Base-by-base conservation (phyloP, 1,140 invertebrate genomes). In the Drosophila setifemur region DNA sequence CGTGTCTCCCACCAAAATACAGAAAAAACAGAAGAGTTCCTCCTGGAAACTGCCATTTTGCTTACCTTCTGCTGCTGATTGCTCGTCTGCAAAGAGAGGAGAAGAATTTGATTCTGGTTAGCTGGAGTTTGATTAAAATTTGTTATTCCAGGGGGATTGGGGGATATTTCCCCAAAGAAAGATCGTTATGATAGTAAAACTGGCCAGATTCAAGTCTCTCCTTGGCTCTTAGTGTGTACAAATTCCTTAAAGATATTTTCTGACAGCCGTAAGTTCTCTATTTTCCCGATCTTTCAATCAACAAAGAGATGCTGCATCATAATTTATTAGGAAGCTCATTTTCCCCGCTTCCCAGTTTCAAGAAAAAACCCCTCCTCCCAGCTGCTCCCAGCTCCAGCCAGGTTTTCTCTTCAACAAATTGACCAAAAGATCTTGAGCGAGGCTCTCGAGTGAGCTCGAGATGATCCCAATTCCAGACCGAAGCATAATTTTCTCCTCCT, bases 111-210 rank as follows among this genome's bases (percentile, higher is more conserved):
- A 53, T 21, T 37, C 44, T 12, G 33, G 8, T 60, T 40, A 55
- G 48, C 57, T 61, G 43, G 58, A 53, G 26, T 14, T 63, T 63
- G 39, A 63, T 63, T 60, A 21, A 14, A 43, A 61, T 58, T 44
- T 44, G 44, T 61, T 58, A 6, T 61, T 26, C 21, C n/a, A 25
- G n/a, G n/a, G n/a, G n/a, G n/a, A n/a, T n/a, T n/a, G 5, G 1
- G 8, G 11, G n/a, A 19, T 9, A 39, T n/a, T n/a, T n/a, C n/a
- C n/a, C n/a, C n/a, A n/a, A n/a, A n/a, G n/a, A n/a, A n/a, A n/a
- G n/a, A n/a, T n/a, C n/a, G n/a, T n/a, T n/a, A n/a, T n/a, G n/a
- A n/a, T n/a, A n/a, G n/a, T n/a, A n/a, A n/a, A n/a, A n/a, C n/a
- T n/a, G n/a, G n/a, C n/a, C n/a, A n/a, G n/a, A n/a, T n/a, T n/a